These are phyloP conservation scores for Ceraclea dissimilis DNA, from an alignment of 2,888 invertebrate species.

Conservation along the genomic window DNA sequence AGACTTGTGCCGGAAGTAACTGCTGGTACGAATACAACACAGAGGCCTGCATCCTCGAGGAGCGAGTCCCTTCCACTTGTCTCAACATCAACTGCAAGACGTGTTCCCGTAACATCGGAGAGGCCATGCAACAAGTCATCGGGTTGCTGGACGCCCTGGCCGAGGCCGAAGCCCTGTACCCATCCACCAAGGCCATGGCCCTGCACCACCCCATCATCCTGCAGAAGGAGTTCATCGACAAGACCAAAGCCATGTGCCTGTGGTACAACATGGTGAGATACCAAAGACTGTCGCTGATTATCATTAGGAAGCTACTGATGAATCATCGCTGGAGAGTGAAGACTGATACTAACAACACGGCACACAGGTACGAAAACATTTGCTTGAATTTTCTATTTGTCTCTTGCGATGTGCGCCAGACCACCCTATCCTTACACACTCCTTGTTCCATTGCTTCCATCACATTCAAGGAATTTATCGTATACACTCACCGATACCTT, in stretches of 20 bases:
- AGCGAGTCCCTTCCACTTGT: constrained; percentile 37
- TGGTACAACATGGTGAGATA: constrained; percentile 89
- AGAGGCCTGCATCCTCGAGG: neutral
- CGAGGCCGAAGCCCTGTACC: constrained; percentile 72
- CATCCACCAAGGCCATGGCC: constrained; percentile 74
- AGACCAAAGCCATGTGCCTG: constrained; percentile 75
- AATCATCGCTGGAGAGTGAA: constrained; percentile 18
- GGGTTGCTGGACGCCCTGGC: constrained; percentile 65
- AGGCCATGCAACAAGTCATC: constrained; percentile 68
- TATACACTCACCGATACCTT: too few species aligned
- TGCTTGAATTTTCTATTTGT: neutral
- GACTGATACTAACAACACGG: constrained; percentile 7
- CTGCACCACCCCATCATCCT: constrained; percentile 63
- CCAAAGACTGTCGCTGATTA: constrained; percentile 71
- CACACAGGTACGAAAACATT: neutral
- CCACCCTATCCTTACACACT: too few species aligned
- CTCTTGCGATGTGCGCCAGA: too few species aligned
- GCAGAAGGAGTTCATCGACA: constrained; percentile 54
- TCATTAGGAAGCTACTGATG: constrained; percentile 58
- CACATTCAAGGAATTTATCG: too few species aligned
- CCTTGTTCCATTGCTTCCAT: too few species aligned
- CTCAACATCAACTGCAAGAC: constrained; percentile 62
- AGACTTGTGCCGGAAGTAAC: neutral
- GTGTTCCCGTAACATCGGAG: constrained; percentile 65
- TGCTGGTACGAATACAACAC: neutral